Evolutionary conservation across 2,888 invertebrate genomes (phyloP).

Genomic region (Eretmocerus hayati): DNA sequence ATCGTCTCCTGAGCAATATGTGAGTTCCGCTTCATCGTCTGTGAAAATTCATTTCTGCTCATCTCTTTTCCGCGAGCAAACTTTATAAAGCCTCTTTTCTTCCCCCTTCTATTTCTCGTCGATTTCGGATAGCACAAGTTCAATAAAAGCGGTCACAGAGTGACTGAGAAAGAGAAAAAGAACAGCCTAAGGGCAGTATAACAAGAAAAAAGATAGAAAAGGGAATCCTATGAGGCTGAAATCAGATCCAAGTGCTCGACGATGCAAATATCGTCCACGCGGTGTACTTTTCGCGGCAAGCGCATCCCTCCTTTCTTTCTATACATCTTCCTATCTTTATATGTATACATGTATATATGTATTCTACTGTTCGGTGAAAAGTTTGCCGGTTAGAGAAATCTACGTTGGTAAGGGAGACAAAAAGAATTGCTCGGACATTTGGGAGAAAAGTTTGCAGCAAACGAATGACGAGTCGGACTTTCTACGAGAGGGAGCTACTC

Average conservation of each 20-base stretch:
- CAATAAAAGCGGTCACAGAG: neutral
- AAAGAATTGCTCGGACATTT: conserved; percentile 27
- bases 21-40: conserved; percentile 13
- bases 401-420: no score
- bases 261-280: conserved; percentile 21
- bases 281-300: no score
- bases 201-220: conserved; percentile 15
- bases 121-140: neutral
- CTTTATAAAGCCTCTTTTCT: no score
- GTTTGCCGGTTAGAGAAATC: no score
- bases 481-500: conserved; percentile 23
- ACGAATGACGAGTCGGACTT: conserved; percentile 28
- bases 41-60: conserved; percentile 18
- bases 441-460: conserved; percentile 25
- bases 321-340: no score
- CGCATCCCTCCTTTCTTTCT: no score
- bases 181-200: neutral
- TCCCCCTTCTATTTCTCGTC: no score
- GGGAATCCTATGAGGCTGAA: conserved; percentile 13
- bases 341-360: no score
- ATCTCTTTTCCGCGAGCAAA: neutral
- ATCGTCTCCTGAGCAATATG: no score
- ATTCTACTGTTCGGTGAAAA: no score
- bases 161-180: neutral
- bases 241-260: conserved; percentile 19